A percentile compares a stretch with the other conserved stretches of the same genome.
These are phyloP conservation scores for Grapholita molesta DNA, from an alignment of 1,140 invertebrate species.

Conservation along the genomic window DNA sequence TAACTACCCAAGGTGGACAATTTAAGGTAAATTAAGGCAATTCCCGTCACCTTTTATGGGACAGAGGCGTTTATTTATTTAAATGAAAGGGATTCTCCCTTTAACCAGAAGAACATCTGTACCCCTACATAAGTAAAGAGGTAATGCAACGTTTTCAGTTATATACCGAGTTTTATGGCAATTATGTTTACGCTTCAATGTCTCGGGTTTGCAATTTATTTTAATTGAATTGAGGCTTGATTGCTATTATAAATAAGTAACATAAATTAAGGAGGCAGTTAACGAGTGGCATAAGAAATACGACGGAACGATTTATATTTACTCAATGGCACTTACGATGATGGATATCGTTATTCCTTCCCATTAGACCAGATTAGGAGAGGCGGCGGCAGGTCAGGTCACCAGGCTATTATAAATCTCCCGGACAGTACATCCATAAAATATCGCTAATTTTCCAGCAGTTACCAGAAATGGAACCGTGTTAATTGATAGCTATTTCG, in stretches of 20 bases:
- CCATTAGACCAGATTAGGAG: not conserved
- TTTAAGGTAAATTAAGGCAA: constrained; percentile 29
- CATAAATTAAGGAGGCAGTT: not conserved
- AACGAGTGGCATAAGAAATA: not conserved
- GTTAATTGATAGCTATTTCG: constrained; percentile 44
- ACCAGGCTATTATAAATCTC: constrained; percentile 1
- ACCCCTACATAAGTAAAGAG: constrained; percentile 7
- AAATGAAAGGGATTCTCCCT: constrained; percentile 9
- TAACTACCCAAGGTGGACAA: constrained; percentile 30
- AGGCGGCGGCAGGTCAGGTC: constrained; percentile 8
- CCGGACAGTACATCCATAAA: constrained; percentile 25
- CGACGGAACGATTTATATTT: not conserved
- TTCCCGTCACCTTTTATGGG: constrained; percentile 19
- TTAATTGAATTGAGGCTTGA: not conserved
- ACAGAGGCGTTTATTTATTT: constrained; percentile 15
- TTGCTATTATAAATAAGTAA: not conserved
- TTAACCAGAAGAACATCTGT: constrained; percentile 1
- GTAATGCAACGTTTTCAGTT: not conserved
- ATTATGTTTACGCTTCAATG: not conserved
- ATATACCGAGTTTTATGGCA: not conserved
- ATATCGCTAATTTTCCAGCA: constrained; percentile 56
- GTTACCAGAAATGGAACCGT: constrained; percentile 43
- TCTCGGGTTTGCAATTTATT: not conserved
- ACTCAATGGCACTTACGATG: not conserved
- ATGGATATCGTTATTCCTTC: not conserved